Evolutionary conservation across 2,113 vertebrate genomes (phyloP), one percentile per base, ranked within the genome.

Genomic region (Engraulis encrasicolus): DNA sequence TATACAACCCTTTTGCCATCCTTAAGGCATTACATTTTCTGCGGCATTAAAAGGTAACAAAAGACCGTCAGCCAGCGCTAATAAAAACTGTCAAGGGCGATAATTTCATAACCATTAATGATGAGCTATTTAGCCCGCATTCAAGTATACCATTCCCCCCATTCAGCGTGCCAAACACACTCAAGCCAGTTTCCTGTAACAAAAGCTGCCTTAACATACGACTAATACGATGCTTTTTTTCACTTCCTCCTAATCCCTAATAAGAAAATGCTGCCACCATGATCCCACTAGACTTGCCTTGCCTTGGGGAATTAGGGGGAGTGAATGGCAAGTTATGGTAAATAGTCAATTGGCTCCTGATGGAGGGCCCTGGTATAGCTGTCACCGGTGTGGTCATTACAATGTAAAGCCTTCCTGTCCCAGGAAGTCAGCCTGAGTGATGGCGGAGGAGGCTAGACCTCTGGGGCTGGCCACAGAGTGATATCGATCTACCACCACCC

Each of bases 401-500:
- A 77, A 50, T 87, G 79, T 81, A 48, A 77, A 81, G 80, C 85
- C 86, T 89, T 91, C 88, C 87, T 87, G 83, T 87, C 78, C 50
- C 88, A 89, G 87, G 85, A 92, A 88, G 89, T 84, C 83, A 52
- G 85, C 83, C 79, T 77, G 85, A 84, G 78, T 86, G 85, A 87
- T 49, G 86, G 81, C 77, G 83, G 50, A 79, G 86, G 84, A 79
- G 86, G 84, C 81, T 85, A 81, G 38, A 19, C 82, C 88, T 50
- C 58, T 66, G 87, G 89, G 83, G 90, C 80, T 54, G n/a, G 85
- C 71, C 81, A 79, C 88, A 86, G 20, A 81, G 85, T 88, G 87
- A 91, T 89, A 86, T 89, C 80, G 86, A 87, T 85, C 82, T 87
- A n/a, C n/a, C n/a, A n/a, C n/a, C n/a, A n/a, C n/a, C n/a, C n/a